Evolutionary conservation across 1,140 invertebrate genomes (phyloP).

Genomic region (Steinernema feltiae): DNA sequence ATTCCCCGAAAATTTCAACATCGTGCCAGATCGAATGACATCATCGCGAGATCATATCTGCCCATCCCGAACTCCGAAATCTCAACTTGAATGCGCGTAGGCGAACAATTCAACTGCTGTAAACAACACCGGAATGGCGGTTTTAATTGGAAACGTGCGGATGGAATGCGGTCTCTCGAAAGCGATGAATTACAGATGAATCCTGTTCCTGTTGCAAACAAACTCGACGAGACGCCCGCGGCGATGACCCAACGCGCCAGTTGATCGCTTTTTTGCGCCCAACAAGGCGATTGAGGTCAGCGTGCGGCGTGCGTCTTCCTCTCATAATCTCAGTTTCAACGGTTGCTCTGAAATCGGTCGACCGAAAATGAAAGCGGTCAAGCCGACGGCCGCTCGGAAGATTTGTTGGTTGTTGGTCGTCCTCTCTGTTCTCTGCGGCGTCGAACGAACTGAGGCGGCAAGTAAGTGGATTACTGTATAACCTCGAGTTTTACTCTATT

Average conservation of each 20-base stretch:
- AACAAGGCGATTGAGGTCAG: not conserved
- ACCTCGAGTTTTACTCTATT: not conserved
- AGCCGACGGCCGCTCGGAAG: not conserved
- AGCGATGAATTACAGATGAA: not conserved
- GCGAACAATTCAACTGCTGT: not conserved
- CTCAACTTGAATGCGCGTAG: no score
- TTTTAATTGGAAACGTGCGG: not conserved
- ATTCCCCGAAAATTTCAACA: no score
- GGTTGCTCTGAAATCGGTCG: not conserved
- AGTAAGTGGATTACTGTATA: not conserved
- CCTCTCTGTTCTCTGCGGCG: not conserved
- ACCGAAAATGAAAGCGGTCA: slow-evolving; percentile 3
- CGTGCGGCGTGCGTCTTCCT: not conserved
- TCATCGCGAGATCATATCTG: no score
- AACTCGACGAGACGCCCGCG: not conserved
- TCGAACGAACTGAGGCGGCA: not conserved
- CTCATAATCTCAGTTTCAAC: not conserved
- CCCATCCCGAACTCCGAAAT: no score
- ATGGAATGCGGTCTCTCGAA: not conserved
- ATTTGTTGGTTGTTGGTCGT: not conserved
- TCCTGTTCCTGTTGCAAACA: slow-evolving; percentile 7
- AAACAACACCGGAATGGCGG: not conserved
- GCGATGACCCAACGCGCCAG: not conserved
- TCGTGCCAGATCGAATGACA: no score
- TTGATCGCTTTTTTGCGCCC: not conserved